Percentiles rank a stretch among this genome's conserved stretches.
Evolutionary conservation across 2,113 vertebrate genomes (phyloP).

Genomic region (Ciconia boyciana): DNA sequence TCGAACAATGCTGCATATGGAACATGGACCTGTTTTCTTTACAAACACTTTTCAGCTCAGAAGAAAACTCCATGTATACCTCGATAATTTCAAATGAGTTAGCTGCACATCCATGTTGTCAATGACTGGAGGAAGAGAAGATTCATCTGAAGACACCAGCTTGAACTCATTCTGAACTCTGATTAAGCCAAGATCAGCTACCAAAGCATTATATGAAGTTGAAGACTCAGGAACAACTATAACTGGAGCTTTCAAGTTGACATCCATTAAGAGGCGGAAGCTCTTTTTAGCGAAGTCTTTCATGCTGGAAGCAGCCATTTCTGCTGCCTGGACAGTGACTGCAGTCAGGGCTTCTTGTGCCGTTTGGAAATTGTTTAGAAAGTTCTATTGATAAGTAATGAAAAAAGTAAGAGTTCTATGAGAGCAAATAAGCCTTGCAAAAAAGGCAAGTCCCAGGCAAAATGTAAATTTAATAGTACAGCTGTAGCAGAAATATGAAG

Average conservation of each 20-base stretch:
- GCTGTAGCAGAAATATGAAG: background rate
- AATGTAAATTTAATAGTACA: background rate
- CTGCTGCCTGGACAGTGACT: conserved; percentile 90
- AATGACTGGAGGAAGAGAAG: conserved; percentile 82
- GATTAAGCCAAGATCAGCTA: conserved; percentile 85
- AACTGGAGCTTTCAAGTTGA: conserved; percentile 85
- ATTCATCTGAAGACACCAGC: conserved; percentile 67
- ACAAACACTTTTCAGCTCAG: background rate
- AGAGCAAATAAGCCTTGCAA: background rate
- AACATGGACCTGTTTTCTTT: fast-evolving
- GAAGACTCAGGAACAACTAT: conserved; percentile 84
- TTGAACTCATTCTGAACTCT: conserved; percentile 81
- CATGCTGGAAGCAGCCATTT: conserved; percentile 86
- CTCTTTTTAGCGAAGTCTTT: conserved; percentile 85
- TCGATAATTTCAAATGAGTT: conserved; percentile 87
- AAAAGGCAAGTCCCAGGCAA: background rate
- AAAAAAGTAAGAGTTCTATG: background rate
- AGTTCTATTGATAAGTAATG: conserved; percentile 74
- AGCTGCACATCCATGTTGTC: conserved; percentile 87
- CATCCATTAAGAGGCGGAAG: conserved; percentile 82
- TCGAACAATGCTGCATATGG: background rate
- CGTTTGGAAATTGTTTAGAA: conserved; percentile 87
- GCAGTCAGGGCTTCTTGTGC: conserved; percentile 86
- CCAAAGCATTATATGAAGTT: conserved; percentile 74
- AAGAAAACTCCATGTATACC: conserved; percentile 65